phyloP scores from a whole-genome alignment of 92 coral and sea anemone species.

The Zoanthus sociatus region DNA sequence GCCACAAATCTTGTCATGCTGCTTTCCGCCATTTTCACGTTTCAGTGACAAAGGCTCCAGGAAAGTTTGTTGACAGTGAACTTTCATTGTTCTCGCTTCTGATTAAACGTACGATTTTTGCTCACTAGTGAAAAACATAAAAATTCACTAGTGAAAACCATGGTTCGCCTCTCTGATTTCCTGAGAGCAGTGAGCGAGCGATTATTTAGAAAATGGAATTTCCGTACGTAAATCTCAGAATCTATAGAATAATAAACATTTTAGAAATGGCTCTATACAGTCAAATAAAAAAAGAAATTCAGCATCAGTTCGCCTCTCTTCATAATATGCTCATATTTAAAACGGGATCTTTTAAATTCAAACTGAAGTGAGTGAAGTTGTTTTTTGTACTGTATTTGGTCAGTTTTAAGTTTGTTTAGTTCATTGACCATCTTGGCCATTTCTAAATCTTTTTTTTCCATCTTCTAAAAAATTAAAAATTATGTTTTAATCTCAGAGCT shows the following conservation, averaged over 20 bases:
- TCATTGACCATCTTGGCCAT: not conserved
- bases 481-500: not conserved
- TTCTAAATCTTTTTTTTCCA: not conserved
- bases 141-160: no score
- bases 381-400: conserved; percentile 1
- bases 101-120: no score
- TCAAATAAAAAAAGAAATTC: conserved; percentile 34
- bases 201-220: no score
- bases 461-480: not conserved
- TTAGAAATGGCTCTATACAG: conserved; percentile 4
- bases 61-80: no score
- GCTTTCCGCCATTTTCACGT: no score
- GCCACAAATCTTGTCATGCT: no score
- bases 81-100: no score
- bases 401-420: not conserved
- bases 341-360: conserved; percentile 44
- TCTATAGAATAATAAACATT: not conserved
- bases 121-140: no score
- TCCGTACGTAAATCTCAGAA: no score
- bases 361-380: conserved; percentile 29
- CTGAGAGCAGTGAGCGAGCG: no score
- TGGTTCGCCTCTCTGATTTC: no score
- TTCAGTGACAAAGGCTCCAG: no score
- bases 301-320: conserved; percentile 41
- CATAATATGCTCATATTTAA: conserved; percentile 44